Base-by-base conservation (phyloP, 2,797 vertebrate genomes). In the Aselliscus stoliczkanus region DNA sequence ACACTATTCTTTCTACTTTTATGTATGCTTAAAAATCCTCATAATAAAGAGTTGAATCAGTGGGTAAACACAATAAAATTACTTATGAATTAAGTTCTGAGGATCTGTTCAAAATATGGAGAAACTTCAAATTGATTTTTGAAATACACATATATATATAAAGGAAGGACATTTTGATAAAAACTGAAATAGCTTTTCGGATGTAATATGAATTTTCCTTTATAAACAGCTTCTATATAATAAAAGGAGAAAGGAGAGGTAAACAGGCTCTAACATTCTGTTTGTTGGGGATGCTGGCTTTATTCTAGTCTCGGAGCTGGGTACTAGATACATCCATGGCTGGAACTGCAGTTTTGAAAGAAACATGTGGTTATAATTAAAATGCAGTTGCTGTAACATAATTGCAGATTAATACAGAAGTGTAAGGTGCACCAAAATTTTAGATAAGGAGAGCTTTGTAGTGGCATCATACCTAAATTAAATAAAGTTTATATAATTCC, bases 161-260 rank as follows among this genome's bases (percentile, higher is more conserved):
- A 95, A 93, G 81, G 42, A 73, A 37, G 67, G 12, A 37, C 72
- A 85, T 92, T 96, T 87, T 87, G 79, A 44, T 58, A 81, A 88
- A 77, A 76, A 44, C 31, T 96, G 39, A 50, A 80, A 97, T 12
- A 77, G n/a, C 4, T 97, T 96, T 85, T 86, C 27, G 44, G 75
- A 39, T 95, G 82, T 88, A 84, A 27, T 88, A 58, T 47, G 58
- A 4, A 12, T 79, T 69, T 88, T 79, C 65, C 31, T 75, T 85
- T 34, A 73, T 95, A 88, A 90, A 95, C 31, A 87, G 67, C 1
- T 21, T 65, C 17, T 85, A 23, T 12, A 1, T 39, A 70, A 62
- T 34, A 65, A 94, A 92, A 94, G 67, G 29, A 75, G 67, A 58
- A 44, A 64, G 67, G 81, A 65, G 29, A 84, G 1, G 14, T 90